A percentile compares a stretch with the other conserved stretches of the same genome.
Evolutionary conservation across 2,113 vertebrate genomes (phyloP).

Genomic region (Malurus melanocephalus): DNA sequence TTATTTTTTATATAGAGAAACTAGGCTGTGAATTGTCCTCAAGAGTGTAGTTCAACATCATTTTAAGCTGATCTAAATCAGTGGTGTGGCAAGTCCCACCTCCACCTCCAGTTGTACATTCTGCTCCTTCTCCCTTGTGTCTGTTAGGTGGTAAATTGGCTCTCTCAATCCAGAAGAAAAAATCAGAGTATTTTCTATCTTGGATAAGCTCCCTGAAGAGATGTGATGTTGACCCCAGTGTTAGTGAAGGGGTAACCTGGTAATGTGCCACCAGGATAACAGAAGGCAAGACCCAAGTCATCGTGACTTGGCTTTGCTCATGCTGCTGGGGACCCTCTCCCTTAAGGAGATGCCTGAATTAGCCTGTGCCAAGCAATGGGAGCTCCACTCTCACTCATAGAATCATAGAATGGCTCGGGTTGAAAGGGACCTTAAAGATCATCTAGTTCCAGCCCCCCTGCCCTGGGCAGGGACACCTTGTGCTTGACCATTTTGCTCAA

Average conservation of each 20-base stretch:
- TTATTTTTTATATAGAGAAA: conserved; percentile 47
- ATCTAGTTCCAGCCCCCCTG: background rate
- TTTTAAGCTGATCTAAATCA: conserved; percentile 33
- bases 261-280: background rate
- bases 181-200: background rate
- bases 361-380: background rate
- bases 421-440: background rate
- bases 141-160: background rate
- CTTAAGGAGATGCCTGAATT: background rate
- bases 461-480: background rate
- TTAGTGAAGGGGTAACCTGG: background rate
- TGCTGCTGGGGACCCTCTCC: fast-evolving
- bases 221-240: background rate
- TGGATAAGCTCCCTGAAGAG: background rate
- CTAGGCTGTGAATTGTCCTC: conserved; percentile 11
- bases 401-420: background rate
- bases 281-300: background rate
- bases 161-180: background rate
- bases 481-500: background rate
- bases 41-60: conserved; percentile 14
- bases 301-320: background rate
- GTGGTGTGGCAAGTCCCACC: conserved; percentile 27
- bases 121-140: background rate
- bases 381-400: background rate
- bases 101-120: conserved; percentile 16